Evolutionary conservation across 2,888 invertebrate genomes (phyloP).

Genomic region (Sphaeridia pumilis): DNA sequence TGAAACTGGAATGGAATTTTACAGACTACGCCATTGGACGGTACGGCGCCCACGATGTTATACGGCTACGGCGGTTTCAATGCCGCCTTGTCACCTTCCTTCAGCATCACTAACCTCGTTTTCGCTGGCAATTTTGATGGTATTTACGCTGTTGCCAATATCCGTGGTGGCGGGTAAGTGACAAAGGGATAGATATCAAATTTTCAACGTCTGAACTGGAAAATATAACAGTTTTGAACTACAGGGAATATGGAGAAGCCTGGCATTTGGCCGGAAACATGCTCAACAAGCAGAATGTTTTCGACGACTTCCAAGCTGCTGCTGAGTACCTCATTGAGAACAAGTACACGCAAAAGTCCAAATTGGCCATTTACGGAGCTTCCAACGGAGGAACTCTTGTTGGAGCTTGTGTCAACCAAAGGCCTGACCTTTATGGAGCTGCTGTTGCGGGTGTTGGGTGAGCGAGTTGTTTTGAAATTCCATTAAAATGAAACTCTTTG

Average conservation of each 20-base stretch:
- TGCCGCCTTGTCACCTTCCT: constrained; percentile 1
- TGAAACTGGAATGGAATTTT: background rate
- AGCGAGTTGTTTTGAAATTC: too few relatives aligned
- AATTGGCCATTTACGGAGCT: constrained; percentile 77
- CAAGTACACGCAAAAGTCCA: constrained; percentile 59
- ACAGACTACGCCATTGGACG: constrained; percentile 8
- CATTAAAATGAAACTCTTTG: too few relatives aligned
- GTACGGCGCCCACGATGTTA: constrained; percentile 2
- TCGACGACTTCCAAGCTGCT: constrained; percentile 89
- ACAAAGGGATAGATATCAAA: too few relatives aligned
- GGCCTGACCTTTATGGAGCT: constrained; percentile 86
- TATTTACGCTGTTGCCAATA: constrained; percentile 12
- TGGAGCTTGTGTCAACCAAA: constrained; percentile 89
- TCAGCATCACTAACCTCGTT: constrained; percentile 2
- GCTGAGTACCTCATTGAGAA: constrained; percentile 73
- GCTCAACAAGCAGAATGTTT: constrained; percentile 67
- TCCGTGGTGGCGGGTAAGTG: constrained; percentile 16
- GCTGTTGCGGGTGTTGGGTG: constrained; percentile 90
- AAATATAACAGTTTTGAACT: constrained; percentile 48
- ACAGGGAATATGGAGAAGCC: constrained; percentile 17
- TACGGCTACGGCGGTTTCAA: constrained; percentile 19
- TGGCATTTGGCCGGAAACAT: constrained; percentile 15
- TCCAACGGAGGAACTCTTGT: constrained; percentile 94
- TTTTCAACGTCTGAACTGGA: background rate
- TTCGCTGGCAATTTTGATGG: constrained; percentile 16